Evolutionary conservation across 2,888 invertebrate genomes (phyloP), one percentile per base, ranked within the genome.

Genomic region (Ceratothoa steindachneri): DNA sequence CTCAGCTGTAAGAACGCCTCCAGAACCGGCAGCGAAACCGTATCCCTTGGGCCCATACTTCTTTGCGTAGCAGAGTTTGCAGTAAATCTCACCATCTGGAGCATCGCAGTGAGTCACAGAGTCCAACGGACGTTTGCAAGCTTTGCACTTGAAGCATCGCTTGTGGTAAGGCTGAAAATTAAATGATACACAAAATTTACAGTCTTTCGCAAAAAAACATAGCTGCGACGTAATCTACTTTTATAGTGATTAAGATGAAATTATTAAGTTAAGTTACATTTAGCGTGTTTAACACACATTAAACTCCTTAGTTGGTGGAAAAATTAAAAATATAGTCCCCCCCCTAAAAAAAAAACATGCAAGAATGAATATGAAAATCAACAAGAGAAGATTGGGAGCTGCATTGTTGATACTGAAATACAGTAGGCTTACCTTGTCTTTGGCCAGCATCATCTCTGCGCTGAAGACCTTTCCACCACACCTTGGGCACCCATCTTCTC

Each of bases 41-140:
- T 96, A 96, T 86, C 95, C 95, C 85, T 97, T 97, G 71, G 97
- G 97, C 82, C 97, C 97, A 91, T 93, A 97, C 85, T 94, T 96
- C 87, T 96, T 95, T 83, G 96, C 96, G 85, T 98, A 97, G 86
- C 97, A 98, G 74, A 81, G 84, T 86, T 94, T 96, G 87, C 97
- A 97, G 86, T 94, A 97, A 79, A 97, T 91, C 82, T 95, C 93
- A 79, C 89, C 89, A 83, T 96, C 93, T 70, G 97, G 97, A 66
- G 94, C 94, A 84, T 97, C 96, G 83, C 95, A 95, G 81, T 95
- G 95, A 82, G 93, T 95, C 84, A 95, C 95, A 69, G 96, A 97
- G 84, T 97, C 97, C 82, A 98, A 88, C 77, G 95, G 92, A 86
- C 95, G 95, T 82, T 90, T 91, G 86, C 97, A 97, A 84, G 95